Evolutionary conservation across 1,140 invertebrate genomes (phyloP), one percentile per base, ranked within the genome.

Genomic region (Lamellibrachia luymesi): DNA sequence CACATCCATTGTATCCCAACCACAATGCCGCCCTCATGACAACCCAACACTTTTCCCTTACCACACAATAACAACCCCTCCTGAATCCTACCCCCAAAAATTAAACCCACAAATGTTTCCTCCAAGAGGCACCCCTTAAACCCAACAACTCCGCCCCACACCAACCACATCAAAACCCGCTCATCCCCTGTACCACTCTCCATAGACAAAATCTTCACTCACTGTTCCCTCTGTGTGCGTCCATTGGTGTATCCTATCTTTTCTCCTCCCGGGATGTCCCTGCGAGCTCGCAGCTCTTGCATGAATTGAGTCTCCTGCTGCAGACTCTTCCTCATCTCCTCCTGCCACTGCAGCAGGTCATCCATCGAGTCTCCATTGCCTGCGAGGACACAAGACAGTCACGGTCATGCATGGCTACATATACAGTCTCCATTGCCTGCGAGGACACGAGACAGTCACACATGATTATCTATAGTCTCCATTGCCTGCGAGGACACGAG

Each of bases 291-390:
- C 52, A 93, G 91, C 80, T 93, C 93, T 51, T 52, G 92, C 50
- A 93, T 50, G 38, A 93, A 93, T 1, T 95, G 49, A 93, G 93
- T 92, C 94, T 95, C 93, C 91, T 93, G 93, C 94, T 95, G 38
- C 91, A 96, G 93, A 64, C 95, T 92, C 94, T 97, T 97, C 93
- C 97, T 97, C 17, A 97, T 95, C 95, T 97, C 97, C 94, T 97
- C 97, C 90, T 97, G 97, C 97, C 97, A 97, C 6, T 94, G 94
- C 51, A 91, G 64, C 92, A 94, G 94, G 90, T 96, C 96, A 27
- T 95, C 93, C 64, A 80, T 80, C 64, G 64, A 80, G 64, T 80
- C 64, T 80, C 64, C 64, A 80, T 80, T 80, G 64, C 64, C 64
- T 80, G 64, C 4, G 64, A 80, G 64, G 64, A 80, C 64, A 80